Evolutionary conservation across 2,797 vertebrate genomes (phyloP), one percentile per base, ranked within the genome.

Genomic region (Acipenser oxyrinchus): DNA sequence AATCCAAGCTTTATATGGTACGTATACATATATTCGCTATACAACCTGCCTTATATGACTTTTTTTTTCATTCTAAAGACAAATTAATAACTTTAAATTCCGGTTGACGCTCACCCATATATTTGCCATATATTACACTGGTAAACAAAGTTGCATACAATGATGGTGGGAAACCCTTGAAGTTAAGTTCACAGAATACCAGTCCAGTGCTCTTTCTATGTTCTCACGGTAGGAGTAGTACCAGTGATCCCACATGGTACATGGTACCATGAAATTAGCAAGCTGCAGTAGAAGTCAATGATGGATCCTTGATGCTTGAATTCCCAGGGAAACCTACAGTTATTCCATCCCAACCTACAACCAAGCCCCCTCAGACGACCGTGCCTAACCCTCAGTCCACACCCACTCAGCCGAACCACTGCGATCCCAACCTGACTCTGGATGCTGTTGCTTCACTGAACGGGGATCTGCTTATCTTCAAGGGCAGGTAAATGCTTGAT

Each of bases 1-100:
- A 10, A 84, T 86, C 65, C 84, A 85, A 74, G 68, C 68, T 2
- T 67, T 88, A 6, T 87, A 87, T 2, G 82, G 81, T 87, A 70
- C 81, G 79, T n/a, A 55, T 58, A 10, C 3, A 1, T 23, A 23
- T 23, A 23, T 23, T 1, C 1, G 23, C 23, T 23, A 23, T 1
- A 23, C 1, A 23, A 23, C 23, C 23, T 23, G 23, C 23, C 23
- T 23, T 23, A 23, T 23, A 23, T 58, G 15, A 58, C 8, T 6
- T 10, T 12, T 2, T 12, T 58, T 11, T 13, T n/a, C 0, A n/a
- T 58, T 7, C 6, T n/a, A 58, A 53, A 53, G 52, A 6, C 52
- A 9, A 9, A 9, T 9, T 8, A 9, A 53, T 58, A n/a, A 11
- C 55, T 58, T 53, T 9, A 53, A 12, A 9, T 53, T 53, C 9